Evolutionary conservation across 2,888 invertebrate species (phyloP).

Genomic region (Rotaria magnacalcarata): DNA sequence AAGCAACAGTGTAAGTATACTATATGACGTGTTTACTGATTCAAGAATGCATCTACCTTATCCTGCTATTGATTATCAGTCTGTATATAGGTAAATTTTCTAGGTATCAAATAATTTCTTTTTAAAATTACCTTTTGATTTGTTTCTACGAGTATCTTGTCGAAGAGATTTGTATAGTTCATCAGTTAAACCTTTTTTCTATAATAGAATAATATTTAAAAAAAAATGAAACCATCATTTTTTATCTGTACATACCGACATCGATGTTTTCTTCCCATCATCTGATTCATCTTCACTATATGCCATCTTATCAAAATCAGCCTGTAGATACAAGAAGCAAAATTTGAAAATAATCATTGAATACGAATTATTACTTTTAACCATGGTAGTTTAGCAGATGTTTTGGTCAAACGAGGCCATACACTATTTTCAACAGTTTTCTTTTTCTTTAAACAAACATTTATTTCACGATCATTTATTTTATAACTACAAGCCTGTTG

Average conservation of each 20-base stretch:
- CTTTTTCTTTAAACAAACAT: not conserved
- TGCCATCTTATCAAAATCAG: slow-evolving; percentile 33
- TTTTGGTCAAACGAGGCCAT: slow-evolving; percentile 3
- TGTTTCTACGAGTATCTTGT: not conserved
- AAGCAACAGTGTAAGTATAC: no score
- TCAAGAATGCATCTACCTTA: no score
- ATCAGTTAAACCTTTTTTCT: not conserved
- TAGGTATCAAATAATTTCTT: not conserved
- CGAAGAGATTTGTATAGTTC: slow-evolving; percentile 3
- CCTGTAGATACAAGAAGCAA: not conserved
- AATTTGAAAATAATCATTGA: not conserved
- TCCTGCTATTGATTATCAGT: no score
- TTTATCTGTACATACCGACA: not conserved
- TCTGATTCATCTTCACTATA: slow-evolving; percentile 33
- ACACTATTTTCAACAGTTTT: not conserved
- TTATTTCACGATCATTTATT: slow-evolving; percentile 22
- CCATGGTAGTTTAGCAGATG: slow-evolving; percentile 23
- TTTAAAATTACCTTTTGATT: not conserved
- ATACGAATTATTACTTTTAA: not conserved
- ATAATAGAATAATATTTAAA: not conserved
- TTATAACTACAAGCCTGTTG: slow-evolving; percentile 4
- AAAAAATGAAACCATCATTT: not conserved
- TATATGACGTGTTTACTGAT: no score
- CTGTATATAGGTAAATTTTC: no score
- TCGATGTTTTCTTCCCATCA: not conserved